Evolutionary conservation across 2,113 vertebrate species (phyloP).

Genomic region (Cyphomyrus discorhynchus): DNA sequence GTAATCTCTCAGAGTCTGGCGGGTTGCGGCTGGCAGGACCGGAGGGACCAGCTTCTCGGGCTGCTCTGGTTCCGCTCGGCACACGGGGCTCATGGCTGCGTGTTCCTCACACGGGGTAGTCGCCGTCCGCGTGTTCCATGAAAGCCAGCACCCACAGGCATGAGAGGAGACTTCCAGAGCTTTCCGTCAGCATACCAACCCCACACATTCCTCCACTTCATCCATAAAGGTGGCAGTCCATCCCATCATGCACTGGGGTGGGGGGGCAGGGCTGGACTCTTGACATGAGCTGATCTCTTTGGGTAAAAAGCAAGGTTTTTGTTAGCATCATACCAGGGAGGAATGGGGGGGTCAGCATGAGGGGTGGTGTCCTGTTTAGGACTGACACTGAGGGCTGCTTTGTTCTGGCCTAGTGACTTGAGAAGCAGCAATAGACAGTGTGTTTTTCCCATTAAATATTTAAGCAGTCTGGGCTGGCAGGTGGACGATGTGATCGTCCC

Average conservation of each 20-base stretch:
- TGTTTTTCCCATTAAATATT: conserved; percentile 21
- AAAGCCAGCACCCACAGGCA: not conserved
- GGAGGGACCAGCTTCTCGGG: not conserved
- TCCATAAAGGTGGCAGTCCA: not conserved
- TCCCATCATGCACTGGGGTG: not conserved
- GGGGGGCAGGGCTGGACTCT: not conserved
- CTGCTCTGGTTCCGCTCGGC: not conserved
- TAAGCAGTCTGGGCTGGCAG: not conserved
- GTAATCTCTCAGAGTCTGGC: not conserved
- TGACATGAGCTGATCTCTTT: not conserved
- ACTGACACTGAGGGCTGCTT: not conserved
- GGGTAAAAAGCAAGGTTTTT: not conserved
- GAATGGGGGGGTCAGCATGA: conserved; percentile 16
- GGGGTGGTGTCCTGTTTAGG: conserved; percentile 27
- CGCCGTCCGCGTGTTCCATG: not conserved
- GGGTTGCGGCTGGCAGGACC: not conserved
- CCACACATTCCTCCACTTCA: not conserved
- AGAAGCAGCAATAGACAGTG: conserved; percentile 3
- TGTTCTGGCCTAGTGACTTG: conserved; percentile 10
- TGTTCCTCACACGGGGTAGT: not conserved
- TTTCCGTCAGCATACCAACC: not conserved
- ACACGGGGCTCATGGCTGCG: not conserved
- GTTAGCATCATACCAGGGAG: not conserved
- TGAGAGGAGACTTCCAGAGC: not conserved
- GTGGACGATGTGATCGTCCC: not conserved